Conservation (phyloP, 92 coral and sea anemone genomes). For the Parazoanthus swiftii region DNA sequence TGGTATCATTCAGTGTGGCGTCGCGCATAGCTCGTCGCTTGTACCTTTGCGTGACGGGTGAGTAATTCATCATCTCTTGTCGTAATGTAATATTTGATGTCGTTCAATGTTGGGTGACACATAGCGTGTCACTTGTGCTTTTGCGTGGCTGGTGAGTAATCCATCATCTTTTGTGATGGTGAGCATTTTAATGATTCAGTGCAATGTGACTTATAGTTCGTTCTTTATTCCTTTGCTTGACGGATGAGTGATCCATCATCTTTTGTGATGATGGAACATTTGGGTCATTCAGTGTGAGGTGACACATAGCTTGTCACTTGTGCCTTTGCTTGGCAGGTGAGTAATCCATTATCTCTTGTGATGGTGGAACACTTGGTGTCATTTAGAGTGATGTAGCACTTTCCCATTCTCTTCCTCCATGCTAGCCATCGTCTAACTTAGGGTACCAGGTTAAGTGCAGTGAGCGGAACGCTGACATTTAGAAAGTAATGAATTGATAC, state of each 20-base stretch:
- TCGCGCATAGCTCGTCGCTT: constrained; percentile 57
- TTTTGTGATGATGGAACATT: not conserved
- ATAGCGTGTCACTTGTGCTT: constrained; percentile 48
- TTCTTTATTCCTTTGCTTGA: constrained; percentile 56
- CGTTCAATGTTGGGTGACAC: constrained; percentile 67
- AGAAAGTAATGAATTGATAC: too few species aligned
- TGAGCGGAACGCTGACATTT: too few species aligned
- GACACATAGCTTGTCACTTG: constrained; percentile 45
- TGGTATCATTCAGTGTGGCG: constrained; percentile 74
- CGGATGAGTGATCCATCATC: constrained; percentile 35
- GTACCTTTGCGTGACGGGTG: constrained; percentile 70
- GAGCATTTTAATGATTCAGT: constrained; percentile 43
- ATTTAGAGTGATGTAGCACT: constrained; percentile 57
- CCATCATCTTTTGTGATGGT: not conserved
- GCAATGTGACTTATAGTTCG: constrained; percentile 64
- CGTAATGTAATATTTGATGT: constrained; percentile 53
- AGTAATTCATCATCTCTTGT: constrained; percentile 42
- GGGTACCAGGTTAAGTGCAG: too few species aligned
- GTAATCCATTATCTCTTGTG: constrained; percentile 37
- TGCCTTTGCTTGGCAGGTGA: constrained; percentile 57
- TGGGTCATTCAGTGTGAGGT: not conserved
- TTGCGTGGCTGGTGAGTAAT: constrained; percentile 59
- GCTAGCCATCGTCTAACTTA: too few species aligned
- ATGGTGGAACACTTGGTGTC: constrained; percentile 73
- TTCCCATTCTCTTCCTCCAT: constrained; percentile 44